phyloP scores from a whole-genome alignment of 2,113 vertebrate genomes.

The Tupaia tana region DNA sequence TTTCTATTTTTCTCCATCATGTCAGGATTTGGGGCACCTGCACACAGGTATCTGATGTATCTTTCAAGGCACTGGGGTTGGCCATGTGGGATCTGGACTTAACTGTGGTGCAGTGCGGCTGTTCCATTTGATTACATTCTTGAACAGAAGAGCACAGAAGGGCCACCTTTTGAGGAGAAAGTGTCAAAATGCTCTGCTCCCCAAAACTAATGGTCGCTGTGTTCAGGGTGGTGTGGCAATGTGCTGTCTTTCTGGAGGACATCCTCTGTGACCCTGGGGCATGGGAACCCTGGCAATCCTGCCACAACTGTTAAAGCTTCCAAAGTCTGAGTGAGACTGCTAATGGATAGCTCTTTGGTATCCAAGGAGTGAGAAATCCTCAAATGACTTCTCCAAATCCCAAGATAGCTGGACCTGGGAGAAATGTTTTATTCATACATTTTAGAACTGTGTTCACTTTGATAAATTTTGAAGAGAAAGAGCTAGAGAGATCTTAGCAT shows the following conservation, averaged over 20 bases:
- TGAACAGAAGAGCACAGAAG: not conserved
- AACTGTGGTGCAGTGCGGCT: too few relatives aligned
- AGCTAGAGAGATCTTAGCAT: constrained; percentile 30
- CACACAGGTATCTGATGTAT: too few relatives aligned
- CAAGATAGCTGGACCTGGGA: not conserved
- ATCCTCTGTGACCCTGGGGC: not conserved
- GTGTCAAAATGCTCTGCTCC: not conserved
- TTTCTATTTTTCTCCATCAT: too few relatives aligned
- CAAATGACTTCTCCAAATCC: constrained; percentile 46
- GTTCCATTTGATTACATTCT: not conserved
- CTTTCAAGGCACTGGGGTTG: too few relatives aligned
- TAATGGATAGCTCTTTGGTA: not conserved
- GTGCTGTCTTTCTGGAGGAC: not conserved
- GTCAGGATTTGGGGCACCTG: too few relatives aligned
- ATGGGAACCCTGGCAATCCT: accelerated
- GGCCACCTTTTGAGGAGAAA: not conserved
- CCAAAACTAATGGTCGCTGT: not conserved
- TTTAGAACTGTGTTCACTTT: constrained; percentile 26
- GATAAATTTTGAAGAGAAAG: constrained; percentile 64
- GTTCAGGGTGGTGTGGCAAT: not conserved
- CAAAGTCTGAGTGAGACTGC: not conserved
- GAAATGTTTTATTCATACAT: constrained; percentile 44
- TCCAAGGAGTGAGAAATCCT: constrained; percentile 22
- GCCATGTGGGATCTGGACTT: too few relatives aligned
- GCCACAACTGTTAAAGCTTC: not conserved